phyloP scores from a whole-genome alignment of 1,140 invertebrate species.

The Copidosoma floridanum region DNA sequence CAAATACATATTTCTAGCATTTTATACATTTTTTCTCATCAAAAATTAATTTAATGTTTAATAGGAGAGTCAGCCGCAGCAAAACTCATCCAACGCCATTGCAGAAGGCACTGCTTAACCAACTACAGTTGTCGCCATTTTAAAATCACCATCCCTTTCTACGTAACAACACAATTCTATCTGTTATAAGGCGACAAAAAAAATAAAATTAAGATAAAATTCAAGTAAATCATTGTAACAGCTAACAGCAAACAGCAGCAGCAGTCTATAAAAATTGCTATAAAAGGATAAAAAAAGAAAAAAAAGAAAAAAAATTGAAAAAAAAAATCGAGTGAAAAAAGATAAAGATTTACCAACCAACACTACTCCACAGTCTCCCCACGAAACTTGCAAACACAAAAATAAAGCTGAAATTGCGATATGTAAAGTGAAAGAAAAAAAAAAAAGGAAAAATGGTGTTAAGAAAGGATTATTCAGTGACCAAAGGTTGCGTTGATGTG shows the following conservation, averaged over 20 bases:
- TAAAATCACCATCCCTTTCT: conserved; percentile 25
- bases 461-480: conserved; percentile 18
- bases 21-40: not conserved
- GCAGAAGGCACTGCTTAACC: conserved; percentile 60
- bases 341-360: conserved; percentile 37
- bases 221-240: conserved; percentile 25
- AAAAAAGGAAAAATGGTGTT: conserved; percentile 28
- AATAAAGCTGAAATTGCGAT: conserved; percentile 35
- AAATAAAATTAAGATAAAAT: conserved; percentile 2
- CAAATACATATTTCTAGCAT: too few species aligned
- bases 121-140: conserved; percentile 36
- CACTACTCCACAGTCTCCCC: conserved; percentile 46
- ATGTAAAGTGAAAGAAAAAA: conserved; percentile 30
- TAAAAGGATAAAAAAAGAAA: conserved; percentile 44
- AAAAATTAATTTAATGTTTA: conserved; percentile 4
- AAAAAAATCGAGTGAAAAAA: conserved; percentile 31
- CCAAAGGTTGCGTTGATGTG: conserved; percentile 12
- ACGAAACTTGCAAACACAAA: conserved; percentile 32
- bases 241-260: conserved; percentile 40
- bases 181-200: conserved; percentile 23
- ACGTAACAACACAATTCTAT: conserved; percentile 20
- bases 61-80: conserved; percentile 58
- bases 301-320: conserved; percentile 37
- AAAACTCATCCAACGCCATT: conserved; percentile 45
- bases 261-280: conserved; percentile 43